Base-by-base conservation (phyloP, 2,113 vertebrate species). In the Centropus unirufus region DNA sequence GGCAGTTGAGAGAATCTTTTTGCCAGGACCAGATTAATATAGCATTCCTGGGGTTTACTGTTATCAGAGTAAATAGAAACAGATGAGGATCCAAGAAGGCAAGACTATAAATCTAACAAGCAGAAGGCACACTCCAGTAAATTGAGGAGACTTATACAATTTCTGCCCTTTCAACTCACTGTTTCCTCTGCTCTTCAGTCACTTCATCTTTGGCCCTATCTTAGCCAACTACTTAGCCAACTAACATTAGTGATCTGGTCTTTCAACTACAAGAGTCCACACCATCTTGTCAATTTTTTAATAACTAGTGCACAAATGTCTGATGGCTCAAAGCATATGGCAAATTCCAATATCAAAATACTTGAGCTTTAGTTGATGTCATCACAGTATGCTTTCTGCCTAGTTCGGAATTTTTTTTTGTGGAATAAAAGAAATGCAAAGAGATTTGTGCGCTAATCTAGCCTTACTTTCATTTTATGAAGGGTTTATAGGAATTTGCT, bases 401-500 rank as follows among this genome's bases (percentile, higher is more conserved):
- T 54, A 86, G 61, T 80, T 52, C 55, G 72, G 42, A 70, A 15
- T 90, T 83, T 95, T 88, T 78, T 88, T 76, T 90, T 51, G 81
- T 2, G 2, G 61, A 90, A 83, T 66, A 61, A 92, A 83, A 83
- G 70, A 94, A 97, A 91, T 42, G 19, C 72, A 94, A 95, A 87
- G 57, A 93, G 73, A 76, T 79, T 79, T 77, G 51, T 79, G n/a
- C 69, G 54, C 30, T 89, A 90, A 92, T 76, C 58, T 36, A 75
- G 54, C 39, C 64, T 79, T 92, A 93, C 85, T 90, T 94, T 83
- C 75, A 89, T 52, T 96, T 94, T 94, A 89, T 68, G 72, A 63
- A 68, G 52, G 52, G 34, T 36, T 74, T 64, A 19, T 86, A 92
- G 73, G 64, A 94, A 95, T 73, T 27, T 80, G 36, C 2, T 83